These are phyloP conservation scores for Propithecus coquereli DNA, from an alignment of 2,113 vertebrate genomes.

Conservation along the genomic window DNA sequence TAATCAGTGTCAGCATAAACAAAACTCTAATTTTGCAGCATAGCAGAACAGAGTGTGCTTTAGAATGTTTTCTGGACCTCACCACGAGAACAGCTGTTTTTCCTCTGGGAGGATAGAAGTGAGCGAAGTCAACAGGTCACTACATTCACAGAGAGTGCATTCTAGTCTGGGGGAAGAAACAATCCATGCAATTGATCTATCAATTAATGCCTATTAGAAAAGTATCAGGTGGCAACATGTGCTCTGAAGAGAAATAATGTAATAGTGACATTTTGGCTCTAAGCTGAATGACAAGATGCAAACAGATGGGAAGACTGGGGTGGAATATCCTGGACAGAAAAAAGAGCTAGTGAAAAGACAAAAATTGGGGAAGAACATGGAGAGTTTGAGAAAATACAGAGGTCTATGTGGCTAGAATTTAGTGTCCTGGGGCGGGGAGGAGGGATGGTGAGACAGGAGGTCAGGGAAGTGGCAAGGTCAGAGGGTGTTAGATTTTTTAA, in stretches of 20 bases:
- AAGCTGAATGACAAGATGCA: neutral
- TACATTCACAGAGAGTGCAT: neutral
- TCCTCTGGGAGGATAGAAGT: neutral
- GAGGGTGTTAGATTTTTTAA: neutral
- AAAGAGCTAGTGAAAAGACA: neutral
- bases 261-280: neutral
- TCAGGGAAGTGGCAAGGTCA: neutral
- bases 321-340: neutral
- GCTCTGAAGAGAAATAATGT: neutral
- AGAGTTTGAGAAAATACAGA: neutral
- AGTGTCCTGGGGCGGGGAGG: accelerated
- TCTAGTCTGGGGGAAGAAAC: neutral
- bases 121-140: neutral
- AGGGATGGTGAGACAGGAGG: neutral
- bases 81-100: neutral
- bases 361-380: neutral
- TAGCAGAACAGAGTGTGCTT: neutral
- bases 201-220: neutral
- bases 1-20: neutral
- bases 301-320: too few relatives aligned
- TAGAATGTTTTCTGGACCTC: neutral
- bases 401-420: neutral
- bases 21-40: neutral
- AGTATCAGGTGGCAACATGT: neutral
- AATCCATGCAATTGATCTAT: neutral